A percentile compares a stretch with the other conserved stretches of the same genome.
Conservation (phyloP, 2,113 vertebrate species). For the Lasiurus borealis region DNA sequence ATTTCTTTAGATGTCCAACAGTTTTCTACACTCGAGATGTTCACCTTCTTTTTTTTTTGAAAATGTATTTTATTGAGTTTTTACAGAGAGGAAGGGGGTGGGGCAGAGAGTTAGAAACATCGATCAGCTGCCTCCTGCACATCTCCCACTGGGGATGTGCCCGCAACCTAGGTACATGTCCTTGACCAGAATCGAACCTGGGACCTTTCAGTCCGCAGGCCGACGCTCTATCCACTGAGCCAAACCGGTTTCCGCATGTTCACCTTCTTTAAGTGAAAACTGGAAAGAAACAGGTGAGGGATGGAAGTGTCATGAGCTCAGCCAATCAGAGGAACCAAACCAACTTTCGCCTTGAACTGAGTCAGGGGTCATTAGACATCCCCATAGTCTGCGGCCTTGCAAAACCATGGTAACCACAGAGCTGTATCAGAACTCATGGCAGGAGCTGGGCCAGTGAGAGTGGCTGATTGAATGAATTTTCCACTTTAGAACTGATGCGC, state of each 20-base stretch:
- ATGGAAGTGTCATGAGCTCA: neutral
- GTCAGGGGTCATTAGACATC: neutral
- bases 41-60: neutral
- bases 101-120: too few species aligned
- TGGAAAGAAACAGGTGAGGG: neutral
- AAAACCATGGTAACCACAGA: neutral
- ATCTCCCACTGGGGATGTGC: too few species aligned
- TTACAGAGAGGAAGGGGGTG: too few species aligned
- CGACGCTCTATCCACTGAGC: too few species aligned
- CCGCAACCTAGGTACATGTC: too few species aligned
- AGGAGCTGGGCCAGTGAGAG: neutral
- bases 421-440: neutral
- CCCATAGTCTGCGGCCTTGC: neutral
- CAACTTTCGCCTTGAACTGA: neutral
- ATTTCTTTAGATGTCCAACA: constrained; percentile 40
- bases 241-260: neutral
- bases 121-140: too few species aligned
- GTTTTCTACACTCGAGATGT: neutral
- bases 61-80: too few species aligned
- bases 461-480: neutral
- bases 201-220: too few species aligned
- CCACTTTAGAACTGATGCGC: neutral
- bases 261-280: neutral
- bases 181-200: too few species aligned
- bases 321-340: neutral